Conservation (phyloP, 92 coral and sea anemone genomes). For the Bergia sp. region DNA sequence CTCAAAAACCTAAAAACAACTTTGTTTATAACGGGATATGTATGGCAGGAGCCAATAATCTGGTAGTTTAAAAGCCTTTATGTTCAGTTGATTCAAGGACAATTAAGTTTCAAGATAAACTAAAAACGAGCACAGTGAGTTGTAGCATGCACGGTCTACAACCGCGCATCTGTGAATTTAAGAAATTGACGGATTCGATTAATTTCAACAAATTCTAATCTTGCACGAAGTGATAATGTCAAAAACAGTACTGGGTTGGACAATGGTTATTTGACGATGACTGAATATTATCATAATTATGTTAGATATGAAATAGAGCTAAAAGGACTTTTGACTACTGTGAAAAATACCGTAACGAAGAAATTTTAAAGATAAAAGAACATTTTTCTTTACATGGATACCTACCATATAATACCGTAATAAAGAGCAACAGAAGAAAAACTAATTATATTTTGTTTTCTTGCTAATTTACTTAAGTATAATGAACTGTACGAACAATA, state of each 20-base stretch:
- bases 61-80: background rate
- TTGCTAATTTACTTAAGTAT: too few relatives aligned
- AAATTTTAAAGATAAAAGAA: background rate
- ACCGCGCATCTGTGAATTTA: background rate
- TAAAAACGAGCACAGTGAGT: background rate
- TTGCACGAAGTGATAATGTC: background rate
- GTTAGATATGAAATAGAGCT: background rate
- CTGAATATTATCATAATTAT: background rate
- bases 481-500: too few relatives aligned
- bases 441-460: too few relatives aligned
- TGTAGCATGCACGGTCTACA: background rate
- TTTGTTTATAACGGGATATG: background rate
- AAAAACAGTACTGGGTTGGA: background rate
- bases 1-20: background rate
- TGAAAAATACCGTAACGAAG: background rate
- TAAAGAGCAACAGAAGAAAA: too few relatives aligned
- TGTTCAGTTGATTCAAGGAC: background rate
- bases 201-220: background rate
- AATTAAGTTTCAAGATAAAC: background rate
- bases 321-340: background rate
- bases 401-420: too few relatives aligned
- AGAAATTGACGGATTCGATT: conserved; percentile 21
- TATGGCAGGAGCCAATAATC: background rate
- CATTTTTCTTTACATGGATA: too few relatives aligned
- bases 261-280: background rate